Evolutionary conservation across 2,797 vertebrate species (phyloP).

Genomic region (Cheirogaleus major): DNA sequence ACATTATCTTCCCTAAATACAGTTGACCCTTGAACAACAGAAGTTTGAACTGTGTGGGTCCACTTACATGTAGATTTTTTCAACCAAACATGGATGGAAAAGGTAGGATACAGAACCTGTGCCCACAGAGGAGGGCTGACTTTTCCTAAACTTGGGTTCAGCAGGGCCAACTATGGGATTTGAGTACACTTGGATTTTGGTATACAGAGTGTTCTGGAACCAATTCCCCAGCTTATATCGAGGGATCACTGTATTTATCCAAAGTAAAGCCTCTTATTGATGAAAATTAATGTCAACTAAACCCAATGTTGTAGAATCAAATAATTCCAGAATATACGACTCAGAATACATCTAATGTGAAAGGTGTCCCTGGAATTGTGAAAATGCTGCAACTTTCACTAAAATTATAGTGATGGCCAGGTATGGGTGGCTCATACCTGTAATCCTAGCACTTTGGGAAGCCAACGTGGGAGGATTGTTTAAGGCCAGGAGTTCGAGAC

Average conservation of each 20-base stretch:
- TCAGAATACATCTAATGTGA: not conserved
- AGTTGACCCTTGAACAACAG: not conserved
- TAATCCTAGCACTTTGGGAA: not conserved
- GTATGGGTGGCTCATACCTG: not conserved
- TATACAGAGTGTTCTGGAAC: not conserved
- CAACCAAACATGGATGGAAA: not conserved
- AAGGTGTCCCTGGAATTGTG: not conserved
- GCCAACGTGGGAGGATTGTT: not conserved
- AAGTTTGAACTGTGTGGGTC: not conserved
- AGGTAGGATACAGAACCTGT: not conserved
- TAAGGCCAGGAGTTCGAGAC: not conserved
- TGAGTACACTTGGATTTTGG: not conserved
- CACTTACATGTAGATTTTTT: not conserved
- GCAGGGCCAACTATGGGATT: not conserved
- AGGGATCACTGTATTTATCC: not conserved
- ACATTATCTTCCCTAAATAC: not conserved
- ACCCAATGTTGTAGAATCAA: not conserved
- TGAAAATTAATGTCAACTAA: conserved; percentile 24
- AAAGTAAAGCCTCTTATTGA: not conserved
- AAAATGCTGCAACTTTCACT: not conserved
- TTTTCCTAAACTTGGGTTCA: not conserved
- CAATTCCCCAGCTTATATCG: not conserved
- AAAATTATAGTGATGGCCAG: not conserved
- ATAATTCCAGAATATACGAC: not conserved
- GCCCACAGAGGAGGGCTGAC: not conserved